Base-by-base conservation (phyloP, 2,888 invertebrate genomes). In the Thalpophila matura region DNA sequence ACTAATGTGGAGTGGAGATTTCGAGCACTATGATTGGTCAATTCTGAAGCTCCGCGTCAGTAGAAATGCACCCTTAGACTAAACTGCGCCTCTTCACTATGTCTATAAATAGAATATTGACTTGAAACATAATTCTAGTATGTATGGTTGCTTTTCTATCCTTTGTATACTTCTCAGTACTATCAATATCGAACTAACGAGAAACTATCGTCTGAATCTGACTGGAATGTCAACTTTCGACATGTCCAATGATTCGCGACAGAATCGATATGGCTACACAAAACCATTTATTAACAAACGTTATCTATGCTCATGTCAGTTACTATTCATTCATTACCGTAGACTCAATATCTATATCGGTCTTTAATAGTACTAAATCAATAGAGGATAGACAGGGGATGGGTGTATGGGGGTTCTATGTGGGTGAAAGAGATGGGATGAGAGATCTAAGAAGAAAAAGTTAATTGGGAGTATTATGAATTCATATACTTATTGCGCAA, bases 301-400 rank as follows among this genome's bases (percentile, higher is more conserved):
- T 35, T 76, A 76, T 76, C 75, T 79, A 9, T 55, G 38, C 31
- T 24, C 31, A 18, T 55, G 80, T 54, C 76, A 67, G 50, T 63
- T 51, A 31, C 53, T 24, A 16, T 60, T 67, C 60, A 71, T 67
- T 67, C 54, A 67, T 50, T 56, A 63, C 6, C 18, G 37, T 42
- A 18, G 46, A 31, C 50, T 24, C 10, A 18, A 26, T 58, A 27
- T 24, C 40, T 45, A n/a, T 53, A 59, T 69, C 60, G 37, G 35
- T 35, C 9, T 50, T 46, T 59, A 42, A 73, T 71, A 24, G 33
- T 49, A 9, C 50, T 42, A 20, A 65, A 72, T 72, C 62, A 72
- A 73, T 76, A 72, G 12, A 16, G 27, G 29, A 47, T 37, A 26
- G 40, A 50, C 9, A 42, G n/a, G n/a, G 20, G 53, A 46, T n/a